Evolutionary conservation across 2,888 invertebrate species (phyloP), one percentile per base, ranked within the genome.

Genomic region (Peribatodes rhomboidaria): DNA sequence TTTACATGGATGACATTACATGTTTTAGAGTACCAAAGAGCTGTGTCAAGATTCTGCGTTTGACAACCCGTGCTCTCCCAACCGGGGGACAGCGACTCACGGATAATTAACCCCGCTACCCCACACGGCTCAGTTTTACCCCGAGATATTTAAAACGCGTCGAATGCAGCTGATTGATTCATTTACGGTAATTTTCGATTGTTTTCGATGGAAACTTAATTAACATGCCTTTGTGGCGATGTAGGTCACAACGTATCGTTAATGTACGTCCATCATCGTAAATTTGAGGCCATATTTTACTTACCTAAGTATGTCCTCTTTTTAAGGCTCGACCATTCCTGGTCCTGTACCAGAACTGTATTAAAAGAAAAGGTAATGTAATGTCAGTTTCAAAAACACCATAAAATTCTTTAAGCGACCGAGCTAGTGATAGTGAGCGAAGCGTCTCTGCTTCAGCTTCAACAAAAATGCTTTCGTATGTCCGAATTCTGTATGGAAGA

Each of bases 81-180:
- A 22, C 33, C 18, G 16, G 13, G 16, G 53, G 37, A 46, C 49
- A 27, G 13, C 35, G 44, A 77, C 79, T 83, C 78, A 78, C 82
- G 70, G 72, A 72, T 83, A 82, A 84, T 84, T 83, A n/a, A n/a
- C n/a, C n/a, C n/a, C n/a, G n/a, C n/a, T n/a, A 79, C 79, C 76
- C 71, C 71, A 59, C 52, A 55, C 27, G 57, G 63, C 61, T 66
- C 56, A 68, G 67, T 68, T 65, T 52, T 63, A 67, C 69, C 77
- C 72, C 77, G 73, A 77, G 76, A 77, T 76, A 75, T 79, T 77
- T 77, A 77, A 78, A 80, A 72, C 72, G 73, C 71, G 80, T 75
- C 72, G 74, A 80, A 72, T 77, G 80, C 79, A 80, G 72, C 72
- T 79, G 83, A 82, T 82, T 80, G 81, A 81, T 82, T 80, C 76